Conservation (phyloP, 2,888 invertebrate species). For the Tipula confusa region DNA sequence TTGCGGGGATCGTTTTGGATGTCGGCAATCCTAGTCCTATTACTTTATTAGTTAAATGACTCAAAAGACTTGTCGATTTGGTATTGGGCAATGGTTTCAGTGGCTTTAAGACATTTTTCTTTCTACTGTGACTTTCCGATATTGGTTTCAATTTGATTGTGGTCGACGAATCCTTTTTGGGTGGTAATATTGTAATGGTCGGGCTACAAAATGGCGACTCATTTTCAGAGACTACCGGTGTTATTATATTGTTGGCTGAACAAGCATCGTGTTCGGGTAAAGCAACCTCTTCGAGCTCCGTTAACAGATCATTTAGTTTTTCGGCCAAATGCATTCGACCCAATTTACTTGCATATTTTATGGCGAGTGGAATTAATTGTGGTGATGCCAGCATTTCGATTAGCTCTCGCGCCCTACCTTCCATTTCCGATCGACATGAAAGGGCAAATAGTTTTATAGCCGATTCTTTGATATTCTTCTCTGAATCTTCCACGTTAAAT, state of each 20-base stretch:
- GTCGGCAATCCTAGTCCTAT: constrained; percentile 35
- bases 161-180: constrained; percentile 35
- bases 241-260: not conserved
- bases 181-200: constrained; percentile 35
- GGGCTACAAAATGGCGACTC: constrained; percentile 39
- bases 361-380: constrained; percentile 73
- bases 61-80: constrained; percentile 46
- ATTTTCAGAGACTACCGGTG: constrained; percentile 36
- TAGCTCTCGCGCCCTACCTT: constrained; percentile 80
- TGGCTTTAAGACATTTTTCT: not conserved
- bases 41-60: constrained; percentile 39
- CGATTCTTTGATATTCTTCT: constrained; percentile 68
- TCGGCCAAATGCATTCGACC: constrained; percentile 75
- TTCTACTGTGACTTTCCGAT: not conserved
- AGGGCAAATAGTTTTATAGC: constrained; percentile 89
- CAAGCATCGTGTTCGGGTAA: constrained; percentile 33
- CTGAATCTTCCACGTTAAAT: constrained; percentile 58
- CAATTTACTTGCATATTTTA: constrained; percentile 80
- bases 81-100: not conserved
- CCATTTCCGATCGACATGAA: constrained; percentile 76
- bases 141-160: constrained; percentile 34
- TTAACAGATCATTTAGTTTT: constrained; percentile 62
- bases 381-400: constrained; percentile 76
- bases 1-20: too few relatives aligned
- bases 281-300: constrained; percentile 46